Percentiles rank a stretch among this genome's conserved stretches.
These are phyloP conservation scores for Gymnosoma rotundatum DNA, from an alignment of 2,888 invertebrate species.

Conservation along the genomic window DNA sequence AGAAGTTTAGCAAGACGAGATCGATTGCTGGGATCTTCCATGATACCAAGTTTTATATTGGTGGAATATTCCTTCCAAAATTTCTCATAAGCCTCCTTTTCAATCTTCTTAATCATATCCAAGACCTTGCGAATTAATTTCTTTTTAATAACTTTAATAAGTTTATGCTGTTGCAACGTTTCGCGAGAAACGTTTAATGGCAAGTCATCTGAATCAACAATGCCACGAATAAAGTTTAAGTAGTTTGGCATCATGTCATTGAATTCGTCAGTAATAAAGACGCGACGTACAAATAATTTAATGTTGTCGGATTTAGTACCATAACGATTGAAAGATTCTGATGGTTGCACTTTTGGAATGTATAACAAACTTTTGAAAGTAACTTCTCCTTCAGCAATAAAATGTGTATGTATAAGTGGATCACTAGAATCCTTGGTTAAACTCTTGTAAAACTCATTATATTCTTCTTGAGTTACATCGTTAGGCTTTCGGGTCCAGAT, in stretches of 20 bases:
- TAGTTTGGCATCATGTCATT: conserved; percentile 99
- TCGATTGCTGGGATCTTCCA: conserved; percentile 98
- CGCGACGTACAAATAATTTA: conserved; percentile 97
- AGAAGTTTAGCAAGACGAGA: conserved; percentile 97
- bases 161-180: conserved; percentile 98
- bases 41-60: conserved; percentile 97
- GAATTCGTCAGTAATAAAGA: conserved; percentile 99
- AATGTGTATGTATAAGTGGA: conserved; percentile 93
- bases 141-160: conserved; percentile 99
- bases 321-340: conserved; percentile 97
- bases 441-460: conserved; percentile 96
- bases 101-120: conserved; percentile 98
- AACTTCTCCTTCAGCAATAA: conserved; percentile 99
- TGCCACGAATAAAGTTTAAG: conserved; percentile 96
- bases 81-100: conserved; percentile 92
- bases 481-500: conserved; percentile 97
- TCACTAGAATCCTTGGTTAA: conserved; percentile 94
- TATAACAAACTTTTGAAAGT: conserved; percentile 98
- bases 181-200: conserved; percentile 99
- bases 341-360: conserved; percentile 94
- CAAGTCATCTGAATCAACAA: conserved; percentile 99
- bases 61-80: conserved; percentile 99
- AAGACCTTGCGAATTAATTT: conserved; percentile 98
- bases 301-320: conserved; percentile 97
- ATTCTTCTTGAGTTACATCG: conserved; percentile 94